A percentile compares a stretch with the other conserved stretches of the same genome.
Evolutionary conservation across 2,113 vertebrate species (phyloP).

Genomic region (Albula glossodonta): DNA sequence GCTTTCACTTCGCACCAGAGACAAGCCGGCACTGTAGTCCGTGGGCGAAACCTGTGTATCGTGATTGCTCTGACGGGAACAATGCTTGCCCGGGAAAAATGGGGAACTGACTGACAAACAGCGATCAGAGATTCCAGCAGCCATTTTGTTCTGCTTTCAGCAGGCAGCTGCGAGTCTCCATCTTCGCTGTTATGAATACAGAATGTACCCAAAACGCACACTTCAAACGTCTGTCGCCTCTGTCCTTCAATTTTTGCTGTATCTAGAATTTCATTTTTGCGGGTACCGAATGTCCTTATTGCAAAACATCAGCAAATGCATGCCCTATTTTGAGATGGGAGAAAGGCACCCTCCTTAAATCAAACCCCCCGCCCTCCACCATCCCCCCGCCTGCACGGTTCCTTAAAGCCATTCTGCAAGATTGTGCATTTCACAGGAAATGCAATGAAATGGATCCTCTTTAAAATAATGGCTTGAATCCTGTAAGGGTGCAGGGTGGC

Average conservation of each 20-base stretch:
- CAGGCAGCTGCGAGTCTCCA: neutral
- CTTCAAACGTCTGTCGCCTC: neutral
- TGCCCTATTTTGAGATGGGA: neutral
- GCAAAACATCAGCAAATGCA: too few relatives aligned
- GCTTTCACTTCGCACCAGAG: neutral
- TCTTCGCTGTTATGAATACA: neutral
- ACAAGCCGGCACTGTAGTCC: too few relatives aligned
- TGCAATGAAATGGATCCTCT: neutral
- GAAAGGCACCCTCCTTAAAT: neutral
- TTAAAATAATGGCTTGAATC: neutral
- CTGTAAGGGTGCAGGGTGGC: neutral
- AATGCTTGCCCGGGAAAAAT: neutral
- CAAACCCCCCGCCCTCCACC: too few relatives aligned
- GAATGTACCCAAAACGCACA: neutral
- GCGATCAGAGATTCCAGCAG: neutral
- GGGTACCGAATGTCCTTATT: neutral
- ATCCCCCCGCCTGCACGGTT: too few relatives aligned
- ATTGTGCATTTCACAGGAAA: neutral
- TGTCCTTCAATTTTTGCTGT: neutral
- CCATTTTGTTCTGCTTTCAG: neutral
- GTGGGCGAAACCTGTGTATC: too few relatives aligned
- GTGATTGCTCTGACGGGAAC: neutral
- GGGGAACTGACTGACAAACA: neutral
- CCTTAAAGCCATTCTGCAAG: neutral
- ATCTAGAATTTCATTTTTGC: neutral